phyloP scores from a whole-genome alignment of 2,113 vertebrate species.

The Pelobates fuscus region DNA sequence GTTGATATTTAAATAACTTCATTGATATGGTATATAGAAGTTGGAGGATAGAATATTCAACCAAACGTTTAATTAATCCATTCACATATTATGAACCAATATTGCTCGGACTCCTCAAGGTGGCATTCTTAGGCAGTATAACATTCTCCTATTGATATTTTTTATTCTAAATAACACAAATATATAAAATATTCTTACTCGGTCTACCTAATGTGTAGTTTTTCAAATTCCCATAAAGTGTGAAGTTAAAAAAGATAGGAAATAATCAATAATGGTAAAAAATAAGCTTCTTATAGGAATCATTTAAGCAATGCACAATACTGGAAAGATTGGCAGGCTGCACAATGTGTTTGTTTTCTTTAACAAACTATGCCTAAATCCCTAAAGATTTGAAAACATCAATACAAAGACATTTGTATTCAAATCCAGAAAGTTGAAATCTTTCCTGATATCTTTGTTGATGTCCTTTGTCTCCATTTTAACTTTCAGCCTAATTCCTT shows the following conservation, averaged over 20 bases:
- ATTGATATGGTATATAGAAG: too few relatives aligned
- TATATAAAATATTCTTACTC: not conserved
- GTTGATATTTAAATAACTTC: too few relatives aligned
- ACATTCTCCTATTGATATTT: not conserved
- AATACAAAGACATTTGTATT: constrained; percentile 14
- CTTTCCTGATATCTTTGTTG: constrained; percentile 16
- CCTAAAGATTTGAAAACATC: constrained; percentile 18
- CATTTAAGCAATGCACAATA: not conserved
- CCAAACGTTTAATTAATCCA: too few relatives aligned
- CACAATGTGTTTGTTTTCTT: constrained; percentile 25
- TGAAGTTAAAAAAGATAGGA: constrained; percentile 4
- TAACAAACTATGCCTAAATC: constrained; percentile 14
- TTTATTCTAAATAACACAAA: not conserved
- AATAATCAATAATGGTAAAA: constrained; percentile 26
- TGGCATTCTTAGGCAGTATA: not conserved
- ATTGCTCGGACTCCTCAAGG: too few relatives aligned
- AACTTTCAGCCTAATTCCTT: constrained; percentile 12
- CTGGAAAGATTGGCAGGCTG: not conserved
- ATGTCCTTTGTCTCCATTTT: constrained; percentile 14
- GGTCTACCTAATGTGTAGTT: not conserved
- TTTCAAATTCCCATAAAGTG: constrained; percentile 8
- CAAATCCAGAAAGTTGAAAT: constrained; percentile 5
- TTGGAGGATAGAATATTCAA: too few relatives aligned
- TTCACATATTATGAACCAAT: too few relatives aligned
- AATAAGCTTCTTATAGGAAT: not conserved